Evolutionary conservation across 2,113 vertebrate species (phyloP).

Genomic region (Callocephalon fimbriatum): DNA sequence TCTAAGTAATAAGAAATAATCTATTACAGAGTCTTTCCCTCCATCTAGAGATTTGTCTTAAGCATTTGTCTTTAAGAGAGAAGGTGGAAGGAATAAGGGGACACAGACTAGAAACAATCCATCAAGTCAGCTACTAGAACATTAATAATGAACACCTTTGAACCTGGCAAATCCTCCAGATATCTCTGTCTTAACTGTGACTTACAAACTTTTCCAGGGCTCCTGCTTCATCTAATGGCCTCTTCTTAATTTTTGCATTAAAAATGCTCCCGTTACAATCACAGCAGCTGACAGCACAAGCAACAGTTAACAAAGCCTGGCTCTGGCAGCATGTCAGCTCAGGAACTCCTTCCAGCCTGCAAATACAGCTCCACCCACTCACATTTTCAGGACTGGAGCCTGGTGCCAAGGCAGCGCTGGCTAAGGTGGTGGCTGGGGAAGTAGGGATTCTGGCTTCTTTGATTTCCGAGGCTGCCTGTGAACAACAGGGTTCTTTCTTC

Average conservation of each 20-base stretch:
- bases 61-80: slow-evolving; percentile 41
- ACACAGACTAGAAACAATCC: not conserved
- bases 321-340: not conserved
- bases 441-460: not conserved
- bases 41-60: slow-evolving; percentile 43
- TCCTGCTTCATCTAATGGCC: not conserved
- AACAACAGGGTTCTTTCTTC: not conserved
- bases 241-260: slow-evolving; percentile 3
- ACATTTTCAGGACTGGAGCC: not conserved
- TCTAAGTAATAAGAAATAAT: slow-evolving; percentile 69
- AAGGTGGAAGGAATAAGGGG: slow-evolving; percentile 20
- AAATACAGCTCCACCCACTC: slow-evolving; percentile 32
- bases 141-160: slow-evolving; percentile 61
- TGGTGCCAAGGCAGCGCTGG: not conserved
- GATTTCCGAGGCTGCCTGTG: slow-evolving; percentile 10
- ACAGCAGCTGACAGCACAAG: not conserved
- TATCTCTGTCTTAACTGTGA: slow-evolving; percentile 4
- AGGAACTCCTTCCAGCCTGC: slow-evolving; percentile 49
- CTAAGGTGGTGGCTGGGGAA: not conserved
- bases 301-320: slow-evolving; percentile 5
- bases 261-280: not conserved
- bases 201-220: not conserved
- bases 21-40: slow-evolving; percentile 32
- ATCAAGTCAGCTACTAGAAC: slow-evolving; percentile 42
- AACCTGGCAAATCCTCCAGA: slow-evolving; percentile 24